These are phyloP conservation scores for Malacoraja senta DNA, from an alignment of 2,797 vertebrate genomes.

Conservation along the genomic window DNA sequence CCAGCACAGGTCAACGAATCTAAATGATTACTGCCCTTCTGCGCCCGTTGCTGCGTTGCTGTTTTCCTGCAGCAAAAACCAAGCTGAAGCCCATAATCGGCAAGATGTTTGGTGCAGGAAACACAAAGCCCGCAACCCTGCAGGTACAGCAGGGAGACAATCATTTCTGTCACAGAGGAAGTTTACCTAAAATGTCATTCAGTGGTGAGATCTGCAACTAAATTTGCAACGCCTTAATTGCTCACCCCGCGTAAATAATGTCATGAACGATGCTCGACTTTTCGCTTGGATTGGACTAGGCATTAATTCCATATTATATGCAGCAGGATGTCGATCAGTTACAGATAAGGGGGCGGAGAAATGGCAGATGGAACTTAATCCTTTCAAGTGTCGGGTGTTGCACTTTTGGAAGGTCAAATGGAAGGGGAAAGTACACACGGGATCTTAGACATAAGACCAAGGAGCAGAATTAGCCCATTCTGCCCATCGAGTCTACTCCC, in stretches of 20 bases:
- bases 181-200: neutral
- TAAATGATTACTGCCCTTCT: neutral
- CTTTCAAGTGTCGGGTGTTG: too few relatives aligned
- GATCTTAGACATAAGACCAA: too few relatives aligned
- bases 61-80: neutral
- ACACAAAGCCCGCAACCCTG: neutral
- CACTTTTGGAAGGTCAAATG: too few relatives aligned
- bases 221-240: conserved; percentile 16
- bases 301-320: neutral
- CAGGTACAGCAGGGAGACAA: neutral
- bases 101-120: neutral
- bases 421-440: too few relatives aligned
- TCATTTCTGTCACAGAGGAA: neutral
- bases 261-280: neutral
- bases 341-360: too few relatives aligned
- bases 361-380: too few relatives aligned
- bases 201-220: neutral
- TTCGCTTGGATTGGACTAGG: neutral
- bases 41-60: neutral
- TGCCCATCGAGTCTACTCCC: too few relatives aligned
- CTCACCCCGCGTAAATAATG: neutral
- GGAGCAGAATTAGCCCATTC: too few relatives aligned
- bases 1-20: neutral
- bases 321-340: neutral
- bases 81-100: neutral